These are phyloP conservation scores for Leptoclinus maculatus DNA, from an alignment of 2,797 vertebrate genomes.

Conservation along the genomic window DNA sequence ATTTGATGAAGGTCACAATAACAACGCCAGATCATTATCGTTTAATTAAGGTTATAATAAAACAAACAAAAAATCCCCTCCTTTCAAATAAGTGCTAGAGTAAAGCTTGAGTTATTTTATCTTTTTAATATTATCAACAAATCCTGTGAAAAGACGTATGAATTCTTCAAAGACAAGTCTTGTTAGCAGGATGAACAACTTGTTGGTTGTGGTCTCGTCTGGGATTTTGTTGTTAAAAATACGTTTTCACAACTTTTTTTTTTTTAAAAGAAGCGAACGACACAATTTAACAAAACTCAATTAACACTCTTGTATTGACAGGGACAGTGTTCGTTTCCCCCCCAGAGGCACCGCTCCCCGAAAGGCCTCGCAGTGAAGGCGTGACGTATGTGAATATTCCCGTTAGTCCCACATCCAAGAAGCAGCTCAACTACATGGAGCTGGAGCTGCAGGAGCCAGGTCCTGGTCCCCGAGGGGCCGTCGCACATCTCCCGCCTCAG, in stretches of 20 bases:
- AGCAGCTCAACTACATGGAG: conserved; percentile 94
- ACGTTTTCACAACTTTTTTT: conserved; percentile 5
- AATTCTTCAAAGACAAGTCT: background rate
- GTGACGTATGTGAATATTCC: conserved; percentile 93
- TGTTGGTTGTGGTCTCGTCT: background rate
- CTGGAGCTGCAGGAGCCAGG: conserved; percentile 88
- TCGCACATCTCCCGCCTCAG: conserved; percentile 60
- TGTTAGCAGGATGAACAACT: conserved; percentile 5
- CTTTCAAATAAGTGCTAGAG: conserved; percentile 8
- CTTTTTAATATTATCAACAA: background rate
- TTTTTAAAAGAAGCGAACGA: background rate
- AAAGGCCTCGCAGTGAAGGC: conserved; percentile 77
- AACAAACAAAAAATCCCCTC: conserved; percentile 8
- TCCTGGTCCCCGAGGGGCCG: conserved; percentile 81
- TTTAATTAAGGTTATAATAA: conserved; percentile 36
- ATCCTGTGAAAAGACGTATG: background rate
- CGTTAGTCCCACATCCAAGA: conserved; percentile 88
- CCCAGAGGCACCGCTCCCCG: conserved; percentile 74
- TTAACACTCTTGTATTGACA: conserved; percentile 52
- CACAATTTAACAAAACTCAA: conserved; percentile 1
- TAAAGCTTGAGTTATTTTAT: background rate
- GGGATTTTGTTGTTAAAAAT: background rate
- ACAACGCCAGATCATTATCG: conserved; percentile 19
- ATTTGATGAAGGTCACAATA: conserved; percentile 42
- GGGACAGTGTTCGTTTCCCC: conserved; percentile 82